A percentile compares a stretch with the other conserved stretches of the same genome.
Conservation (phyloP, 2,888 invertebrate species). For the Dorcus hopei region DNA sequence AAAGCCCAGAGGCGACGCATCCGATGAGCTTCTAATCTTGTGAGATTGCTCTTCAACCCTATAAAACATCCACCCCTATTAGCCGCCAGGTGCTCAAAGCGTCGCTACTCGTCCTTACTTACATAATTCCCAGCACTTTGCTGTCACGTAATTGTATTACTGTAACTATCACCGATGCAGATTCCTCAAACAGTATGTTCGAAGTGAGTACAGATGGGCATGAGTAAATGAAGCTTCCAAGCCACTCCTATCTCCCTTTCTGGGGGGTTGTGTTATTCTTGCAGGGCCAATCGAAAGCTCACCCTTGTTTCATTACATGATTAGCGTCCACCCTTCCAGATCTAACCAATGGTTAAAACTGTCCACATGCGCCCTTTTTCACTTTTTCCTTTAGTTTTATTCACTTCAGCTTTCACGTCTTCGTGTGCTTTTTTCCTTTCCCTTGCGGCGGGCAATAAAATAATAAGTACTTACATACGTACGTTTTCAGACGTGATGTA, state of each 20-base stretch:
- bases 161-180: neutral
- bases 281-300: conserved; percentile 11
- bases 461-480: too few species aligned
- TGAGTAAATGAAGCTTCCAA: conserved; percentile 8
- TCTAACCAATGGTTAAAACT: conserved; percentile 18
- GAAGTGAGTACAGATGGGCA: conserved; percentile 12
- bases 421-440: too few species aligned
- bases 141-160: neutral
- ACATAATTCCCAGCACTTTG: conserved; percentile 8
- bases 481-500: too few species aligned
- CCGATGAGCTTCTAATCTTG: conserved; percentile 20
- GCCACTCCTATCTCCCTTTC: conserved; percentile 10
- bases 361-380: conserved; percentile 3
- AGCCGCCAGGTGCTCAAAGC: neutral
- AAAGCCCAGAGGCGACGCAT: conserved; percentile 23
- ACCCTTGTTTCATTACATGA: conserved; percentile 16
- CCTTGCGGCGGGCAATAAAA: too few species aligned
- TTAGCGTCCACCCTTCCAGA: conserved; percentile 13
- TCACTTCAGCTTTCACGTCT: too few species aligned
- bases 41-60: conserved; percentile 27
- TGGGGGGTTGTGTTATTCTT: conserved; percentile 5
- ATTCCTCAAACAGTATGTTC: conserved; percentile 12
- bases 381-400: too few species aligned
- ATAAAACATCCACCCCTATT: conserved; percentile 3
- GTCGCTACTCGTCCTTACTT: neutral